A percentile compares a stretch with the other conserved stretches of the same genome.
phyloP scores from a whole-genome alignment of 2,113 vertebrate species.

The Microcebus murinus region DNA sequence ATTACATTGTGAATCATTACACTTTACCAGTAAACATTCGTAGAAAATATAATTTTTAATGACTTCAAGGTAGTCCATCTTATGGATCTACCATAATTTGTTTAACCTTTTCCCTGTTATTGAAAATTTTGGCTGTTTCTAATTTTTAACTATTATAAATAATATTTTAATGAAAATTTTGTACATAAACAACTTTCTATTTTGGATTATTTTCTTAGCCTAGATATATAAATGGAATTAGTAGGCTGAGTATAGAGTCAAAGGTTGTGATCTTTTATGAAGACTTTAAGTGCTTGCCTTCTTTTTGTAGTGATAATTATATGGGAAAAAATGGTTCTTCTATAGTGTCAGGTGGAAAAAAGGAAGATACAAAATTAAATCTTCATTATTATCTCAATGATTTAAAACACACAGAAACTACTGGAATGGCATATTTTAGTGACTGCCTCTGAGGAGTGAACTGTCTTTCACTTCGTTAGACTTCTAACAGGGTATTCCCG shows the following conservation, averaged over 20 bases:
- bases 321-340: background rate
- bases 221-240: background rate
- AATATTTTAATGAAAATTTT: background rate
- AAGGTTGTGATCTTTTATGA: background rate
- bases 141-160: background rate
- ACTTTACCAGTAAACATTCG: background rate
- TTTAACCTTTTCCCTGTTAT: background rate
- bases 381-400: background rate
- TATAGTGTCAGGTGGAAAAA: conserved; percentile 3
- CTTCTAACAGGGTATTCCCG: background rate
- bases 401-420: background rate
- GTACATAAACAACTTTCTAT: background rate
- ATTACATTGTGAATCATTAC: background rate
- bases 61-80: background rate
- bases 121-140: background rate
- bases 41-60: conserved; percentile 21
- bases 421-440: background rate
- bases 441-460: background rate
- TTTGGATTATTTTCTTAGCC: conserved; percentile 27
- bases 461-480: background rate
- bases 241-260: background rate
- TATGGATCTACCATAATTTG: background rate
- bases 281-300: background rate
- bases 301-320: background rate
- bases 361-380: background rate